Percentiles rank a stretch among this genome's conserved stretches.
These are phyloP conservation scores for Podotricha telesiphe DNA, from an alignment of 2,888 invertebrate genomes.

Conservation along the genomic window DNA sequence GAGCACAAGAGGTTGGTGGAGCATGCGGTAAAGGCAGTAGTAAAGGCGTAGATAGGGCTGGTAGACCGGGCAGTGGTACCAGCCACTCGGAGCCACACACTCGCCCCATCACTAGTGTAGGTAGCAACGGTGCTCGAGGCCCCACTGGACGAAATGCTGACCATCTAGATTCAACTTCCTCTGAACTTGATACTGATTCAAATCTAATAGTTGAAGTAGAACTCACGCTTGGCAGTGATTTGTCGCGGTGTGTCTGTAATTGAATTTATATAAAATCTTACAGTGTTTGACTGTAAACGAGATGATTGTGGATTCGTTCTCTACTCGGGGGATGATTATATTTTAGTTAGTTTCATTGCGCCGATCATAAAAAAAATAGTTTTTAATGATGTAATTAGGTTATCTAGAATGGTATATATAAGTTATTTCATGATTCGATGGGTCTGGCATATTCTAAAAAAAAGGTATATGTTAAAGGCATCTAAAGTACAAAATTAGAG, in stretches of 20 bases:
- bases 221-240: conserved; percentile 51
- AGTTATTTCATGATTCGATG: too few relatives aligned
- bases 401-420: too few relatives aligned
- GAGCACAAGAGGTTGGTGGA: conserved; percentile 66
- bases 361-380: too few relatives aligned
- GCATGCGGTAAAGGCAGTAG: conserved; percentile 69
- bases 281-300: too few relatives aligned
- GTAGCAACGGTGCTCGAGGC: conserved; percentile 73
- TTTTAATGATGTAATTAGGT: too few relatives aligned
- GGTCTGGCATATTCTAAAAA: too few relatives aligned
- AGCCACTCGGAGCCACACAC: conserved; percentile 81
- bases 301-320: too few relatives aligned
- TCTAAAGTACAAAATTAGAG: too few relatives aligned
- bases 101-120: conserved; percentile 78
- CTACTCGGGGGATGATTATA: too few relatives aligned
- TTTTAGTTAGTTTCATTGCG: too few relatives aligned
- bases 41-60: conserved; percentile 68
- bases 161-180: conserved; percentile 69
- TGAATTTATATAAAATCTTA: neutral
- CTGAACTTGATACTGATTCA: conserved; percentile 71
- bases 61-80: conserved; percentile 73
- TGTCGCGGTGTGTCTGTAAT: conserved; percentile 66
- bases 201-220: conserved; percentile 54
- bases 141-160: conserved; percentile 80
- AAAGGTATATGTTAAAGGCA: too few relatives aligned